Evolutionary conservation across 2,888 invertebrate species (phyloP), one percentile per base, ranked within the genome.

Genomic region (Thyatira batis): DNA sequence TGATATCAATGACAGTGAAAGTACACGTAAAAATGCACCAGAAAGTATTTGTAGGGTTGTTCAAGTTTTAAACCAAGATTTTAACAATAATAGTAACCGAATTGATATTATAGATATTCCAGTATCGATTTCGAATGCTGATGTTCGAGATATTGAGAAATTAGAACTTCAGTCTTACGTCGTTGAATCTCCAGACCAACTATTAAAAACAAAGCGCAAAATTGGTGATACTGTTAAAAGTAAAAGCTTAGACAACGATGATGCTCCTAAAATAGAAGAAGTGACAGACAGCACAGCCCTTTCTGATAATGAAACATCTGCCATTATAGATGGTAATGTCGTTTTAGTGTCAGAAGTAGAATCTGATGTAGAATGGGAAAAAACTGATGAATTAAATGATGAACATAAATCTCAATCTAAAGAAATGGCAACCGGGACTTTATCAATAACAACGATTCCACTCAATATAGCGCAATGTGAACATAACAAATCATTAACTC

Each of bases 291-390:
- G 43, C 48, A 57, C 55, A 49, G 48, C 21, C 28, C 63, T 71
- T 20, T 60, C 64, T 46, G 85, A 81, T 56, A 73, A 80, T 52
- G 80, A 81, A 28, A 76, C 87, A 43, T 78, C 84, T 51, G 72
- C 92, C 54, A 83, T 89, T 52, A 92, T 93, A 53, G 87, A 84
- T 57, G 89, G 83, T 67, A 89, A 89, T 67, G 89, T 93, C 39
- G 17, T 39, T 10, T 78, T 95, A 23, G 89, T 96, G 11, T 92
- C 93, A 39, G 95, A 95, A 79, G 94, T 93, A 20, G 95, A 94
- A 54, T 93, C 94, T 0, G 95, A 95, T 63, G 81, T 92, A 33
- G 93, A 94, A 67, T 93, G 93, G 91, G 94, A 94, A 73, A 87
- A 86, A 63, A 83, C 90, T 0, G 84, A 87, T 50, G 90, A 92